A percentile compares a stretch with the other conserved stretches of the same genome.
Evolutionary conservation across 2,888 invertebrate species (phyloP).

Genomic region (Iselma pallidipennis): DNA sequence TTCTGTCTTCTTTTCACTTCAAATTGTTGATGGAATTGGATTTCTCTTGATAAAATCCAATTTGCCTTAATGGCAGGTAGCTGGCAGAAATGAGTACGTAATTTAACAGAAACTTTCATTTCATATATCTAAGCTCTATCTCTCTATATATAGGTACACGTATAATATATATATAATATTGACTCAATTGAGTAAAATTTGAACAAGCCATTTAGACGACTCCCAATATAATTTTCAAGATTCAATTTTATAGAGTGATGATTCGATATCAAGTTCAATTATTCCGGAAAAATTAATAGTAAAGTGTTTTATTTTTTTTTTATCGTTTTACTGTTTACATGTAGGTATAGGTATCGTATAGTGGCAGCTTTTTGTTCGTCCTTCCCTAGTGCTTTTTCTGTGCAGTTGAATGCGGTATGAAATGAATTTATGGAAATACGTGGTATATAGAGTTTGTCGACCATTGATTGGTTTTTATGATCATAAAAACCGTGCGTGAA

Average conservation of each 20-base stretch:
- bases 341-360: no score
- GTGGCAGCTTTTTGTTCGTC: not conserved
- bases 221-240: not conserved
- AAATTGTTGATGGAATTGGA: constrained; percentile 17
- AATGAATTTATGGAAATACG: constrained; percentile 1
- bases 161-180: not conserved
- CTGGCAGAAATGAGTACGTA: not conserved
- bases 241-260: not conserved
- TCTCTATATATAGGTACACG: no score
- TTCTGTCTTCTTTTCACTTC: constrained; percentile 3
- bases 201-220: no score
- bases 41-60: constrained; percentile 6
- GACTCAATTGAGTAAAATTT: not conserved
- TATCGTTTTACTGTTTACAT: not conserved
- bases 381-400: not conserved
- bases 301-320: not conserved
- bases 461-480: not conserved
- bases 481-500: not conserved
- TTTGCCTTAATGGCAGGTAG: constrained; percentile 2
- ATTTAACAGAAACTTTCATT: not conserved
- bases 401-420: not conserved
- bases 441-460: not conserved
- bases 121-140: not conserved
- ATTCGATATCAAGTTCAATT: not conserved
- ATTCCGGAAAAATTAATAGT: not conserved